phyloP scores from a whole-genome alignment of 2,113 vertebrate genomes.

The Phocoena phocoena region DNA sequence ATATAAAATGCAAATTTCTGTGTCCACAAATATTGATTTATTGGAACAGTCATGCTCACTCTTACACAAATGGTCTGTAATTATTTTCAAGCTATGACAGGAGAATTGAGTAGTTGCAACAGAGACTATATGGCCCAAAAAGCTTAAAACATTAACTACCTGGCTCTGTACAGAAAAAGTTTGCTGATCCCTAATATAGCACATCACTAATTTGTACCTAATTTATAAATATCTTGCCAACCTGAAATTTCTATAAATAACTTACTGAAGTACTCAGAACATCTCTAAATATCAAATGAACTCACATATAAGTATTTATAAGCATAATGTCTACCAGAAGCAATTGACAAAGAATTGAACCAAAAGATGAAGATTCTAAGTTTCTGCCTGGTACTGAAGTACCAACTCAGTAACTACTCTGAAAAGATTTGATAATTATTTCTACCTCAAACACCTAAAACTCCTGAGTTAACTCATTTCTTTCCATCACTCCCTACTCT shows the following conservation, averaged over 20 bases:
- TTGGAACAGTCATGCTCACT: not conserved
- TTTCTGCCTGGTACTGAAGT: slow-evolving; percentile 18
- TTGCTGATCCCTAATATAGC: not conserved
- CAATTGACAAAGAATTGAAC: slow-evolving; percentile 17
- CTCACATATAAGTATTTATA: not conserved
- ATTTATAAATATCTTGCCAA: slow-evolving; percentile 10
- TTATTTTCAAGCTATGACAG: not conserved
- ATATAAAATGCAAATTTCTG: slow-evolving; percentile 26
- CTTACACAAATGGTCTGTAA: not conserved
- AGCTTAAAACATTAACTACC: slow-evolving; percentile 21
- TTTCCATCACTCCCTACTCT: not conserved
- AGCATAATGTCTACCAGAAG: slow-evolving; percentile 5
- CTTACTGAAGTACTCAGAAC: slow-evolving; percentile 19
- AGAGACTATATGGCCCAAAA: not conserved
- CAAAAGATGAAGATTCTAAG: slow-evolving; percentile 38
- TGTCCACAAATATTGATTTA: not conserved
- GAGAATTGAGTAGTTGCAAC: not conserved
- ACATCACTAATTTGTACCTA: not conserved
- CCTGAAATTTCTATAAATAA: slow-evolving; percentile 16
- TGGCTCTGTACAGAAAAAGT: not conserved
- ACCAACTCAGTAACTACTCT: not conserved
- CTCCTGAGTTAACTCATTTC: slow-evolving; percentile 34
- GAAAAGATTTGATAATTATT: slow-evolving; percentile 2
- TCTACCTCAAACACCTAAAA: slow-evolving; percentile 32
- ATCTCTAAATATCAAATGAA: not conserved